A percentile compares a stretch with the other conserved stretches of the same genome.
Evolutionary conservation across 1,140 invertebrate genomes (phyloP).

Genomic region (Zaprionus tsacasi): DNA sequence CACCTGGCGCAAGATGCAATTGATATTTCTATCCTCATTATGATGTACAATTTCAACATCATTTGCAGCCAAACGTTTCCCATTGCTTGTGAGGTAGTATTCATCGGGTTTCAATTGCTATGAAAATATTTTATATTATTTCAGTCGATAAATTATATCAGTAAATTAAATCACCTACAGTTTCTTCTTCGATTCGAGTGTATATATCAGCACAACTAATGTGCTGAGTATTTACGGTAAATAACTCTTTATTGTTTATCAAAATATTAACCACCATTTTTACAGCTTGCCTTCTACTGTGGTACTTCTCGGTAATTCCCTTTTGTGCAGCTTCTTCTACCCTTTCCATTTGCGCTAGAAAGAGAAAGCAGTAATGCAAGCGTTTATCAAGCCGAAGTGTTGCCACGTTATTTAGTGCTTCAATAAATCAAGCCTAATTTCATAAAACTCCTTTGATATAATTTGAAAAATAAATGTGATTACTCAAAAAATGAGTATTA

Average conservation of each 20-base stretch:
- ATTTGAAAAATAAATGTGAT: background rate
- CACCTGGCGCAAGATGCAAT: slow-evolving; percentile 85
- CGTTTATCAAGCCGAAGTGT: slow-evolving; percentile 53
- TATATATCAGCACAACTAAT: slow-evolving; percentile 40
- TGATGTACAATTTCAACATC: background rate
- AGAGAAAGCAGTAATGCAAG: slow-evolving; percentile 60
- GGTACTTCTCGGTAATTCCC: slow-evolving; percentile 34
- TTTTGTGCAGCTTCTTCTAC: slow-evolving; percentile 36
- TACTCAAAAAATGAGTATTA: background rate
- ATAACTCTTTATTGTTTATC: slow-evolving; percentile 64
- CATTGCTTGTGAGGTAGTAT: slow-evolving; percentile 55
- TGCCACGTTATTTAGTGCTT: slow-evolving; percentile 31
- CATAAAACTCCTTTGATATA: slow-evolving; percentile 14
- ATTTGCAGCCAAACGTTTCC: slow-evolving; percentile 46
- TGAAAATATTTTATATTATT: background rate
- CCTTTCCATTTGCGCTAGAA: slow-evolving; percentile 36
- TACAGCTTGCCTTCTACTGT: slow-evolving; percentile 26
- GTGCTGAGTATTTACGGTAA: slow-evolving; percentile 18
- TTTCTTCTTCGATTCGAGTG: slow-evolving; percentile 35
- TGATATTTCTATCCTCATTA: slow-evolving; percentile 13
- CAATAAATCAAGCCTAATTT: background rate
- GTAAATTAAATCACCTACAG: slow-evolving; percentile 41
- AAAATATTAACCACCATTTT: slow-evolving; percentile 73
- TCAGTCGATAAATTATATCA: background rate
- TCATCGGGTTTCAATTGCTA: slow-evolving; percentile 46